Percentiles rank a stretch among this genome's conserved stretches.
These are phyloP conservation scores for Meriones psammophilus DNA, from an alignment of 2,797 vertebrate species.

Conservation along the genomic window DNA sequence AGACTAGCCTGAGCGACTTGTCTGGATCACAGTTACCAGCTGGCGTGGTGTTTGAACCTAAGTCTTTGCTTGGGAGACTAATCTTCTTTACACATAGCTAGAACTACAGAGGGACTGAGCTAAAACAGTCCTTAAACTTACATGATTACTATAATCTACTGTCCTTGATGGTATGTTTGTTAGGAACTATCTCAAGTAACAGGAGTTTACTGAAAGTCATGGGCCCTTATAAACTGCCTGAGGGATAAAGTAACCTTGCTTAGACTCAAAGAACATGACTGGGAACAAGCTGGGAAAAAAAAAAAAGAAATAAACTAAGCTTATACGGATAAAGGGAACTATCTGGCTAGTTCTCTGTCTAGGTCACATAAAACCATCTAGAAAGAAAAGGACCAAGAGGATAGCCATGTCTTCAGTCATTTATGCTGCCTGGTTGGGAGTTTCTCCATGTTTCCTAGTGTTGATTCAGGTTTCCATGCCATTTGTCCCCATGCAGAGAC, in stretches of 20 bases:
- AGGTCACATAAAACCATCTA: background rate
- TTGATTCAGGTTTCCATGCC: background rate
- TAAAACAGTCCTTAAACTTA: background rate
- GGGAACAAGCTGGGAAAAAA: background rate
- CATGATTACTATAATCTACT: background rate
- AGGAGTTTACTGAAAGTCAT: background rate
- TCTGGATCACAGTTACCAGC: background rate
- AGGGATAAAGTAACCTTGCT: background rate
- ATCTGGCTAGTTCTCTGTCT: background rate
- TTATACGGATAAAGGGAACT: background rate
- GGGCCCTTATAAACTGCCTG: background rate
- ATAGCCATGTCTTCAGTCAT: background rate
- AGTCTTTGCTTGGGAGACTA: background rate
- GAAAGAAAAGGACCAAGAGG: background rate
- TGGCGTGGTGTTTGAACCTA: background rate
- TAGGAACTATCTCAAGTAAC: background rate
- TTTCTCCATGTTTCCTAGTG: conserved; percentile 14
- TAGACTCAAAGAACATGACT: background rate
- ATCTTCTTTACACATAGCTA: background rate
- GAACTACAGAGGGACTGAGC: background rate
- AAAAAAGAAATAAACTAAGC: background rate
- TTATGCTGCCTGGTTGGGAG: background rate
- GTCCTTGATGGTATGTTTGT: background rate
- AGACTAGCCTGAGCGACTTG: background rate
- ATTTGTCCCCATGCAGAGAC: background rate